Percentiles rank a stretch among this genome's conserved stretches.
Conservation (phyloP, 2,797 vertebrate genomes). For the Enteromius treurensis region DNA sequence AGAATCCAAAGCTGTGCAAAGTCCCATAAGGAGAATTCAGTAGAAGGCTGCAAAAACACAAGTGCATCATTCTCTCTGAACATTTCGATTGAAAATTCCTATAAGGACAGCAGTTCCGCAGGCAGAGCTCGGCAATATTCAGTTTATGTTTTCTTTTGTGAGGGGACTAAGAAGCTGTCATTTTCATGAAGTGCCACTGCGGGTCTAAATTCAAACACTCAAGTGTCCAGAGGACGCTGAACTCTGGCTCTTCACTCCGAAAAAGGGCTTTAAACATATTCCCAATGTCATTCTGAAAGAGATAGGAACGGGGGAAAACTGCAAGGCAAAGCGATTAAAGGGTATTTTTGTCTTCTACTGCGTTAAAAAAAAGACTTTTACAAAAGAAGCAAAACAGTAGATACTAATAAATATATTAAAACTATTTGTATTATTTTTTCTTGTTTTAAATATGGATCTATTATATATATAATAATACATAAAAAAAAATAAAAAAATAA, state of each 20-base stretch:
- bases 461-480: too few species aligned
- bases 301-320: conserved; percentile 1
- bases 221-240: background rate
- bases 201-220: conserved; percentile 27
- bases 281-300: background rate
- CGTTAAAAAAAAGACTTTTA: background rate
- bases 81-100: conserved; percentile 10
- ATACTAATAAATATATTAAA: too few species aligned
- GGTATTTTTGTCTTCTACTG: background rate
- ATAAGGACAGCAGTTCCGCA: conserved; percentile 7
- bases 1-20: background rate
- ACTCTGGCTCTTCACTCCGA: conserved; percentile 1
- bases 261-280: conserved; percentile 2
- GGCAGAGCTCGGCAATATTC: background rate
- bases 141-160: conserved; percentile 26
- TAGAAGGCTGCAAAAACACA: background rate
- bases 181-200: conserved; percentile 18
- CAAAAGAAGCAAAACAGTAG: background rate
- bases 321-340: background rate
- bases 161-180: background rate
- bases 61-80: conserved; percentile 7
- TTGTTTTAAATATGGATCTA: too few species aligned
- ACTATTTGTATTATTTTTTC: too few species aligned
- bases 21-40: background rate
- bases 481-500: too few species aligned